Percentiles rank a stretch among this genome's conserved stretches.
Evolutionary conservation across 2,888 invertebrate species (phyloP).

Genomic region (Dione juno): DNA sequence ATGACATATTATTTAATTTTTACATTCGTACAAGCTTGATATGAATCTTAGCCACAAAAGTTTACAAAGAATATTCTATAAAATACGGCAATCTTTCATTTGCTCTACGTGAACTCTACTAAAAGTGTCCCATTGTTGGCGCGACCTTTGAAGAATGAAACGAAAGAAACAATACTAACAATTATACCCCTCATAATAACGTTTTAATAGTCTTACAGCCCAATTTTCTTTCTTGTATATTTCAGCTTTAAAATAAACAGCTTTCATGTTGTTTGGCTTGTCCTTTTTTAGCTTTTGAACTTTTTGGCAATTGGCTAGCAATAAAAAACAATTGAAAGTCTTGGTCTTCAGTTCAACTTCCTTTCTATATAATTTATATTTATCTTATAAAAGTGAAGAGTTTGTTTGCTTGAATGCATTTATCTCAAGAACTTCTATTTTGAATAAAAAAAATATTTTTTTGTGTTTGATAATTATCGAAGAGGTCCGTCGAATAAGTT

Average conservation of each 20-base stretch:
- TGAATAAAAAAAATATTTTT: no score
- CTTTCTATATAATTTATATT: no score
- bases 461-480: no score
- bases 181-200: slow-evolving; percentile 40
- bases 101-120: slow-evolving; percentile 24
- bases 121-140: slow-evolving; percentile 34
- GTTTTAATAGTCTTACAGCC: slow-evolving; percentile 37
- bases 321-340: no score
- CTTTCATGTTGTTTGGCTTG: neutral
- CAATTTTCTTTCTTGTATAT: slow-evolving; percentile 33
- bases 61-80: neutral
- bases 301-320: neutral
- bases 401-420: no score
- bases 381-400: no score
- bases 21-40: no score
- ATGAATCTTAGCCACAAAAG: neutral
- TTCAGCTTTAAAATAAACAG: slow-evolving; percentile 20
- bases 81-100: slow-evolving; percentile 27
- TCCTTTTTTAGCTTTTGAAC: neutral
- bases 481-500: no score
- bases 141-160: slow-evolving; percentile 34
- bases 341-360: no score
- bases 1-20: no score
- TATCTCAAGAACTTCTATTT: no score
- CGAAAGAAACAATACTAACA: slow-evolving; percentile 35